Base-by-base conservation (phyloP, 2,797 vertebrate genomes). In the Micropoecilia bifurca region DNA sequence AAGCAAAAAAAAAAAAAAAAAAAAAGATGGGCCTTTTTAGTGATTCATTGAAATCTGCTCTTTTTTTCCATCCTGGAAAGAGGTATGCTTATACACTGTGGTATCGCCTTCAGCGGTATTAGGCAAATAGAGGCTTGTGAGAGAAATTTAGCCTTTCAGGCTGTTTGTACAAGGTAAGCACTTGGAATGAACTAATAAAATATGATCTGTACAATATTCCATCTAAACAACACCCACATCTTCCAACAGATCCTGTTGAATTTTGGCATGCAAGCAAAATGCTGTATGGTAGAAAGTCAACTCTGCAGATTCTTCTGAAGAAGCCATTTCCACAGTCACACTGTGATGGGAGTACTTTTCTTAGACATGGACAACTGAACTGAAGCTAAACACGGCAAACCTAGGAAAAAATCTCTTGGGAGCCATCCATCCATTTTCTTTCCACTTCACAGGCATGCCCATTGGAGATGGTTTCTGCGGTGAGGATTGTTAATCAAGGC, bases 111-210 rank as follows among this genome's bases (percentile, higher is more conserved):
- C 55, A 76, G 48, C 30, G 48, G n/a, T 28, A 68, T 41, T 18
- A 75, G 57, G 39, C 47, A 72, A 63, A 78, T 41, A 50, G 5
- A 75, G 57, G 4, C 20, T 75, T 71, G 53, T 45, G 61, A 45
- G 28, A 1, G 45, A 80, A 80, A 74, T 74, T 6, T 7, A 47
- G 33, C 47, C 18, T 16, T 20, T 0, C 6, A 59, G 25, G 28
- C 73, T 47, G 30, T 48, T 66, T 66, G 30, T 25, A 47, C 16
- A 43, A 39, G 14, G 14, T 22, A 66, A 18, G 13, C 18, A 59
- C 28, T 33, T 59, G n/a, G 8, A 61, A 69, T n/a, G 3, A 63
- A 68, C 59, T 20, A 53, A 78, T 73, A 46, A 57, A 25, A 77
- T 28, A 48, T n/a, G 39, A 57, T 53, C 22, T 25, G 50, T 25